phyloP scores from a whole-genome alignment of 2,797 vertebrate genomes.

The Syncerus caffer region DNA sequence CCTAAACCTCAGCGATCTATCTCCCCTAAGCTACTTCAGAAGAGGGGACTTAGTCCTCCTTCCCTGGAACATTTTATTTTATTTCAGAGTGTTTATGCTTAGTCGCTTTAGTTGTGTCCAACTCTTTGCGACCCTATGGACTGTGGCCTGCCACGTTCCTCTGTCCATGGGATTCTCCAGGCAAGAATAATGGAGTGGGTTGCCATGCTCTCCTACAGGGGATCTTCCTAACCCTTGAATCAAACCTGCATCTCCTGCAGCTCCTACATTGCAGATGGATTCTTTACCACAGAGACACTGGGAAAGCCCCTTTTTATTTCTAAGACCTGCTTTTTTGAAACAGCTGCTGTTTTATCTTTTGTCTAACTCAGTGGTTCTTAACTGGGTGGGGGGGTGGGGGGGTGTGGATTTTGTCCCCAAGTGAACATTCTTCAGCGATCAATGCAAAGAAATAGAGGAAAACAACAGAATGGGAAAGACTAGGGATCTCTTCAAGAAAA shows the following conservation, averaged over 20 bases:
- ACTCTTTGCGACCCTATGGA: background rate
- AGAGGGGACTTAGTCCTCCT: background rate
- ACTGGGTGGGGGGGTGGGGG: background rate
- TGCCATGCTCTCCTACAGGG: background rate
- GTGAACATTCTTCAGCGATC: background rate
- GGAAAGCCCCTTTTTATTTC: background rate
- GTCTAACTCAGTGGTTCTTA: background rate
- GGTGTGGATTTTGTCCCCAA: background rate
- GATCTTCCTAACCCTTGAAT: background rate
- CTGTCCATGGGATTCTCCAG: background rate
- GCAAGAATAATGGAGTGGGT: background rate
- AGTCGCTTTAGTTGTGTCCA: accelerated
- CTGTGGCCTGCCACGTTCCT: background rate
- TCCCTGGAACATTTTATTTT: background rate
- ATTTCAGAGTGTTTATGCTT: background rate
- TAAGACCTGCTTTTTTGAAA: background rate
- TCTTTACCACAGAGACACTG: background rate
- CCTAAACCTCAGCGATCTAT: background rate
- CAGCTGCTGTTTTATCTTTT: background rate
- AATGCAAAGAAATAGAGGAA: too few species aligned
- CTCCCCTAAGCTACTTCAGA: background rate
- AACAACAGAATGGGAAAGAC: too few species aligned
- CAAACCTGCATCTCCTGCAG: background rate
- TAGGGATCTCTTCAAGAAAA: too few species aligned
- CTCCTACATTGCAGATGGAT: background rate